Conservation (phyloP, 2,888 invertebrate genomes). For the Cephus spinipes region DNA sequence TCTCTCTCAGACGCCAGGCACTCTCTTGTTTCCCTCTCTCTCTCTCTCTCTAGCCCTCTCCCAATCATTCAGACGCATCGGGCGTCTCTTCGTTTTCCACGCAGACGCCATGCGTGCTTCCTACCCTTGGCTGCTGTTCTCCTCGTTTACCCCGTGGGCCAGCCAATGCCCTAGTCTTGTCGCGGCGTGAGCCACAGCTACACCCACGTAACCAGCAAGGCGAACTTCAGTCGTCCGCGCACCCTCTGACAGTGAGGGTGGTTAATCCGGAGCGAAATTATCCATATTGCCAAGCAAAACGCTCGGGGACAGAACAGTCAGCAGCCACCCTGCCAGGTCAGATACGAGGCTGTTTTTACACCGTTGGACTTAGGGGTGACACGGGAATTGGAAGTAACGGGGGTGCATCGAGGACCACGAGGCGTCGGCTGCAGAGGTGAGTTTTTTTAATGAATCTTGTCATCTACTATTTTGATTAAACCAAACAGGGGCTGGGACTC, state of each 20-base stretch:
- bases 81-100: constrained; percentile 6
- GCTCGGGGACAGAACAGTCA: too few species aligned
- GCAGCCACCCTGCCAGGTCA: too few species aligned
- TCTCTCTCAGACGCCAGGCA: neutral
- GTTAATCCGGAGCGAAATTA: constrained; percentile 31
- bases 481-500: too few species aligned
- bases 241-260: constrained; percentile 61
- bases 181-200: constrained; percentile 48
- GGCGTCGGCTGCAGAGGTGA: too few species aligned
- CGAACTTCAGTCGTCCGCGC: constrained; percentile 61
- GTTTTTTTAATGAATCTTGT: too few species aligned
- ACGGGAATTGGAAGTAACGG: too few species aligned
- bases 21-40: neutral
- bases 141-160: neutral
- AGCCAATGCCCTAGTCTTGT: constrained; percentile 10
- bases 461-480: too few species aligned
- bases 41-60: constrained; percentile 12
- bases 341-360: too few species aligned
- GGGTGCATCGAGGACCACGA: too few species aligned
- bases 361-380: too few species aligned
- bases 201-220: constrained; percentile 51
- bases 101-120: neutral
- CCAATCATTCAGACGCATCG: constrained; percentile 15
- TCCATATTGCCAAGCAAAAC: too few species aligned
- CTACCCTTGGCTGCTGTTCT: neutral